Conservation (phyloP, 2,888 invertebrate species). For the Malachius bipustulatus region DNA sequence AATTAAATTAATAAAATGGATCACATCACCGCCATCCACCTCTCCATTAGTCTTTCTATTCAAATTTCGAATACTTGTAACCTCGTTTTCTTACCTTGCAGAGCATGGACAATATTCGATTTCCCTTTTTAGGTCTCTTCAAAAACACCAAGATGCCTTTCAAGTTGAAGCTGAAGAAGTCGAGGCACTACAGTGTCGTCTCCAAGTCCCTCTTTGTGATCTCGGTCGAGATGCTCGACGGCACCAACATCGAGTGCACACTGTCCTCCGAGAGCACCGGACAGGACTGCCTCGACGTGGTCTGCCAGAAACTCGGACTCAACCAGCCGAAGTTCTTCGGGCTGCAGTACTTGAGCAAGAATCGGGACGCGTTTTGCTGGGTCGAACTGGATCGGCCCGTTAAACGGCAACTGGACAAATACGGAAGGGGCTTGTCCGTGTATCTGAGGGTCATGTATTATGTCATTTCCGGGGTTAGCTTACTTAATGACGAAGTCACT, state of each 20-base stretch:
- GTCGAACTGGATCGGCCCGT: constrained; percentile 87
- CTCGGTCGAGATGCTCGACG: constrained; percentile 87
- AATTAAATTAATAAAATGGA: too few relatives aligned
- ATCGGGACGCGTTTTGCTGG: constrained; percentile 59
- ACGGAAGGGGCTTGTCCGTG: constrained; percentile 73
- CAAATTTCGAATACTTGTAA: too few relatives aligned
- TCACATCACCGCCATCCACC: too few relatives aligned
- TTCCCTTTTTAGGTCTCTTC: constrained; percentile 36
- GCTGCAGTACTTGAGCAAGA: constrained; percentile 62
- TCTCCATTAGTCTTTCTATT: too few relatives aligned
- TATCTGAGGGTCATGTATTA: constrained; percentile 92
- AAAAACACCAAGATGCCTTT: constrained; percentile 93
- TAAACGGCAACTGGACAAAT: constrained; percentile 88
- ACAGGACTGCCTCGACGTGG: constrained; percentile 87
- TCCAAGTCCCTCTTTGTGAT: constrained; percentile 94
- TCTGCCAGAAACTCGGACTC: constrained; percentile 87
- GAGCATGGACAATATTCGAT: too few relatives aligned
- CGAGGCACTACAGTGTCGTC: constrained; percentile 92
- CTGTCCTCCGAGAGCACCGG: constrained; percentile 89
- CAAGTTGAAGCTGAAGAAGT: constrained; percentile 82
- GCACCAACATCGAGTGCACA: constrained; percentile 89
- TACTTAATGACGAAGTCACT: constrained; percentile 86
- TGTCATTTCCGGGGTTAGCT: constrained; percentile 71
- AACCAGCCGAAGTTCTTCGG: constrained; percentile 93
- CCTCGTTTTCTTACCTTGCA: too few relatives aligned